Evolutionary conservation across 2,797 vertebrate species (phyloP).

Genomic region (Knipowitschia caucasica): DNA sequence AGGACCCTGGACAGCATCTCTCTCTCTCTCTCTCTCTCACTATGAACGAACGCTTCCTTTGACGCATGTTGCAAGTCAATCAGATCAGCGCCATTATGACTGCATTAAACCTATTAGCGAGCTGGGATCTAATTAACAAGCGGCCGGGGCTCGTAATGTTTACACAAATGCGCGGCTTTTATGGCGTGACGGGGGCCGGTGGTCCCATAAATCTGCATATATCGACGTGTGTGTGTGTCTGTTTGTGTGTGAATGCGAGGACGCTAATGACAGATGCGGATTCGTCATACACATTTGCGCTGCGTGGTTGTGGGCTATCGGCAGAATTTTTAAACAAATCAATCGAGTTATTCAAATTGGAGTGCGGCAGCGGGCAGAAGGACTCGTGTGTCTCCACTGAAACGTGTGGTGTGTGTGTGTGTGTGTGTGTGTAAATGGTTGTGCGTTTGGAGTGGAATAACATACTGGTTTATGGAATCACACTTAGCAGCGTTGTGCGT

Average conservation of each 20-base stretch:
- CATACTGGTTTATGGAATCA: too few relatives aligned
- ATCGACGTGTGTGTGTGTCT: conserved; percentile 2
- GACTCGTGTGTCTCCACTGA: conserved; percentile 17
- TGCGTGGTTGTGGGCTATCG: conserved; percentile 18
- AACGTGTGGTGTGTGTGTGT: conserved; percentile 1
- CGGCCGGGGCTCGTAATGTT: background rate
- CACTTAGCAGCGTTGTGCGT: too few relatives aligned
- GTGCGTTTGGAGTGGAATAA: too few relatives aligned
- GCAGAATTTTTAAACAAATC: conserved; percentile 48
- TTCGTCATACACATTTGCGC: background rate
- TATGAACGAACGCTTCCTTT: conserved; percentile 5
- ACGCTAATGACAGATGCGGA: conserved; percentile 11
- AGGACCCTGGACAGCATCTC: conserved; percentile 67
- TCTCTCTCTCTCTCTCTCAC: too few relatives aligned
- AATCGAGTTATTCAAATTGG: conserved; percentile 53
- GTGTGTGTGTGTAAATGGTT: conserved; percentile 11
- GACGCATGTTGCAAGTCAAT: conserved; percentile 1
- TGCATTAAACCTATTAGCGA: background rate
- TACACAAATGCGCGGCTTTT: background rate
- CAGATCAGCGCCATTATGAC: background rate
- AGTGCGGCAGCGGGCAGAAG: conserved; percentile 31
- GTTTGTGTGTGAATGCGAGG: too few relatives aligned
- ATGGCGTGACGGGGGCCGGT: background rate
- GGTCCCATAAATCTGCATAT: background rate
- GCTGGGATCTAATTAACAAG: conserved; percentile 4